Conservation (phyloP, 2,888 invertebrate species). For the Willowsia nigromaculata region DNA sequence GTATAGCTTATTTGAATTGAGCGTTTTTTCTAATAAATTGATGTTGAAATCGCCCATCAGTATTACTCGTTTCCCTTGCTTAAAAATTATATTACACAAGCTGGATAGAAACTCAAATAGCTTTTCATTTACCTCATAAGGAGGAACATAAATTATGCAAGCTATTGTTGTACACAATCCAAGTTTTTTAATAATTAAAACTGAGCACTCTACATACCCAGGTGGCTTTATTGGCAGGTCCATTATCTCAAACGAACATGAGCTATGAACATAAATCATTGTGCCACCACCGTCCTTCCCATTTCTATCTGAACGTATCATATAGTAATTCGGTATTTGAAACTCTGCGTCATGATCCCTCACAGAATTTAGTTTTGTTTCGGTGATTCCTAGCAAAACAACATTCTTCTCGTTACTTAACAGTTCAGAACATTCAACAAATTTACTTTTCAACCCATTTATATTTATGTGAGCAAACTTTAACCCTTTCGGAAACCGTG, state of each 20-base stretch:
- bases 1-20: too few species aligned
- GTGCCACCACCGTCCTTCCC: conserved; percentile 47
- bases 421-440: background rate
- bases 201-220: too few species aligned
- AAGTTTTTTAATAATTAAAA: too few species aligned
- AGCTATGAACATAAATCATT: conserved; percentile 10
- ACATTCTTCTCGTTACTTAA: background rate
- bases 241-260: background rate
- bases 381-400: background rate
- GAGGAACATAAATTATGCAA: too few species aligned
- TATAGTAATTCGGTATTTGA: conserved; percentile 7
- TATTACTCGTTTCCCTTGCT: too few species aligned
- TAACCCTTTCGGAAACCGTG: background rate
- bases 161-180: too few species aligned
- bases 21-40: too few species aligned
- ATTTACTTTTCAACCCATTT: background rate
- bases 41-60: too few species aligned
- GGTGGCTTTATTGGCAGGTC: background rate
- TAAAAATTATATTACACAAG: too few species aligned
- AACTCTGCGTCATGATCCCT: background rate
- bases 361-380: background rate
- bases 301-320: conserved; percentile 6
- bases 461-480: background rate
- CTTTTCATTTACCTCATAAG: too few species aligned
- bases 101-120: too few species aligned